Evolutionary conservation across 2,888 invertebrate genomes (phyloP), one percentile per base, ranked within the genome.

Genomic region (Acanthosepion lycidas): DNA sequence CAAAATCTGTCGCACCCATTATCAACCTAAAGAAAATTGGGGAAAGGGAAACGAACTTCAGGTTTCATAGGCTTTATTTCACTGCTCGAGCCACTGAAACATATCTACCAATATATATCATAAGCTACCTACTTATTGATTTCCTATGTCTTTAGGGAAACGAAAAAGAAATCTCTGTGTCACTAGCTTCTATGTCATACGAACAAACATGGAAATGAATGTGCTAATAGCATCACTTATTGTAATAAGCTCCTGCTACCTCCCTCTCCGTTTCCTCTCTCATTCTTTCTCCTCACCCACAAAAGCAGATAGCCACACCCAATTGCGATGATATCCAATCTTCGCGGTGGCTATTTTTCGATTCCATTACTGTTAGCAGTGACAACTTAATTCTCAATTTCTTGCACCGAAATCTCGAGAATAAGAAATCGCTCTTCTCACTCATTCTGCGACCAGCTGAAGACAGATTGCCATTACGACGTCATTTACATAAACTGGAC

Each of bases 301-400:
- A n/a, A 3, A 12, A 15, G 18, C 78, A 3, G 0, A 78, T n/a
- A n/a, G n/a, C 5, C 55, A 23, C 59, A 78, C 33, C n/a, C n/a
- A 33, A 12, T 33, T 33, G 78, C 78, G 9, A 18, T 78, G n/a
- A 78, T 78, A 78, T 78, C 78, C 33, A 78, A 78, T 78, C 78
- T 78, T 78, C n/a, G n/a, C 18, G 5, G 78, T 78, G 78, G 78
- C 78, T 78, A 78, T 78, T 78, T 78, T 78, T 15, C n/a, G 78
- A 78, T 78, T 78, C 78, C 78, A 78, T 78, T n/a, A 78, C 78
- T 15, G n/a, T 78, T n/a, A 78, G 78, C 33, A n/a, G 15, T 33
- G 78, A 78, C n/a, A 78, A 78, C 78, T 78, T 78, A 78, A 78
- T 78, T 78, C 78, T 33, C 33, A 78, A 78, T 78, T 78, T 78